Base-by-base conservation (phyloP, 1,140 invertebrate species). In the Sitodiplosis mosellana region DNA sequence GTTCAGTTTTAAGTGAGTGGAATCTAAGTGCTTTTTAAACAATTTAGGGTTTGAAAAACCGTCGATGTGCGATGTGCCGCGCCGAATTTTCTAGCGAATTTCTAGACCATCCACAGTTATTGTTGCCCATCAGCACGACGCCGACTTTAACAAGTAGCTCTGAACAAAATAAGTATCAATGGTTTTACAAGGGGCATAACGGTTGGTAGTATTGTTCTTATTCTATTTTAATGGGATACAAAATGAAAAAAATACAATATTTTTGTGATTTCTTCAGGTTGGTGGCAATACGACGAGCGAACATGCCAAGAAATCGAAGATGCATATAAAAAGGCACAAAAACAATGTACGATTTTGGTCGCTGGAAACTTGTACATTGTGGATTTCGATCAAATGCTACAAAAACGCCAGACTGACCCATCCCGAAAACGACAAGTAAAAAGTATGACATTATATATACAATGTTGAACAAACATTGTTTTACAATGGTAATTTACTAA, bases 221-320 rank as follows among this genome's bases (percentile, higher is more conserved):
- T 38, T 38, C 14, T 12, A 17, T 6, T 6, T 4, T 38, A n/a
- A 38, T 12, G 14, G 4, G n/a, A n/a, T n/a, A n/a, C n/a, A n/a
- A n/a, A n/a, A n/a, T n/a, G n/a, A n/a, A n/a, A n/a, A n/a, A n/a
- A n/a, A n/a, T n/a, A n/a, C n/a, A n/a, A n/a, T n/a, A n/a, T n/a
- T n/a, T n/a, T n/a, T n/a, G n/a, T n/a, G n/a, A n/a, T n/a, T n/a
- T n/a, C n/a, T 61, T 18, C 58, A 90, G 92, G 93, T 54, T 97
- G 93, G 93, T 97, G 93, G 93, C 87, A 92, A 64, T 97, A 95
- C 69, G 92, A 96, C 66, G 80, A 86, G 58, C 70, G 91, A 49
- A 91, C 88, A 51, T 89, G 82, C 64, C 68, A 70, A 54, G 90
- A 96, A 66, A 69, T 97, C 50, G 91, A 97, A 73, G 68, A 69